Evolutionary conservation across 2,113 vertebrate species (phyloP).

Genomic region (Kryptolebias marmoratus): DNA sequence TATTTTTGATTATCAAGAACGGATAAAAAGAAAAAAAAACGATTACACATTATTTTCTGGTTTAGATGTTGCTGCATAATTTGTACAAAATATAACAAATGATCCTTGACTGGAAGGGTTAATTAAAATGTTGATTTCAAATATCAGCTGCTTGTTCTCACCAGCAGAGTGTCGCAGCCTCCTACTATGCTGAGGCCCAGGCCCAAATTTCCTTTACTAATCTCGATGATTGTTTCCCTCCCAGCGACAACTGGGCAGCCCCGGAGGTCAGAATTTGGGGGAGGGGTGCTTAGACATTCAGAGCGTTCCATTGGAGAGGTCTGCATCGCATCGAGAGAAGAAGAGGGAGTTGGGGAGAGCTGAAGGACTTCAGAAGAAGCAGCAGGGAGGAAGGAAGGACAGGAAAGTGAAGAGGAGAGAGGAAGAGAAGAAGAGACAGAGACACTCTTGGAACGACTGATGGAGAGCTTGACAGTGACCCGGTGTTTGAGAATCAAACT

Average conservation of each 20-base stretch:
- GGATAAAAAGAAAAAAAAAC: neutral
- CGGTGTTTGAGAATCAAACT: constrained; percentile 83
- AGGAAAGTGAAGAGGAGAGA: constrained; percentile 13
- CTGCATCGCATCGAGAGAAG: constrained; percentile 20
- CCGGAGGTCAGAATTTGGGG: constrained; percentile 81
- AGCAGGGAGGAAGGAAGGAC: constrained; percentile 24
- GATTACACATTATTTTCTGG: neutral
- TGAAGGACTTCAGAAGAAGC: constrained; percentile 22
- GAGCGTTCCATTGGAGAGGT: constrained; percentile 51
- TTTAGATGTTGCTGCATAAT: neutral
- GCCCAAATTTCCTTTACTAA: constrained; percentile 89
- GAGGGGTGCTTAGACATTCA: constrained; percentile 81
- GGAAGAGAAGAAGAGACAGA: constrained; percentile 24
- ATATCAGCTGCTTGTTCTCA: constrained; percentile 46
- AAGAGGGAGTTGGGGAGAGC: constrained; percentile 27
- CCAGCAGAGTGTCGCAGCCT: constrained; percentile 93
- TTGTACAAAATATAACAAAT: neutral
- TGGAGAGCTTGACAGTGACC: constrained; percentile 82
- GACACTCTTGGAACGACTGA: constrained; percentile 64
- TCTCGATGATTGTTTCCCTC: constrained; percentile 89
- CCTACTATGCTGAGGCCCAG: constrained; percentile 96
- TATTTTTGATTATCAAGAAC: neutral
- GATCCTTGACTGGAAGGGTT: neutral
- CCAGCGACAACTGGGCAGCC: constrained; percentile 89
- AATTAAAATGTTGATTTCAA: neutral